Base-by-base conservation (phyloP, 2,113 vertebrate species). In the Neotoma lepida region DNA sequence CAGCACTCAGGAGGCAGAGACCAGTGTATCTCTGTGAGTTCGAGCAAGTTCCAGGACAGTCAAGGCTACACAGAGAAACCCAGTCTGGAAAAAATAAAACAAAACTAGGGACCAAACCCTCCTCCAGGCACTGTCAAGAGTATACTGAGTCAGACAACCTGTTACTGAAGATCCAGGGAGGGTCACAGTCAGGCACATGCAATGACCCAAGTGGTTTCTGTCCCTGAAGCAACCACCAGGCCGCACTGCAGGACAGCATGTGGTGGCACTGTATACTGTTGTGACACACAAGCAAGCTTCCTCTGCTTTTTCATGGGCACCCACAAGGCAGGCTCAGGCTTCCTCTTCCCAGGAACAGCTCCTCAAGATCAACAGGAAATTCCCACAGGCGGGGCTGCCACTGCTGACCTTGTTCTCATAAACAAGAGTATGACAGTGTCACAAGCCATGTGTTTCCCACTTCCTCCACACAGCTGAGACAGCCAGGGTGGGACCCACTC, bases 341-440 rank as follows among this genome's bases (percentile, higher is more conserved):
- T 92, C 76, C 78, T 30, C 64, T 58, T 44, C 51, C 5, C 4
- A 4, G 30, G 82, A 71, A n/a, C n/a, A 80, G 56, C 63, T 54
- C 61, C 39, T 85, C 93, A 93, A 91, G 86, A 0, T 35, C 64
- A 90, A 94, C 80, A 93, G 94, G 95, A 98, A 95, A 89, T 39
- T 81, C 73, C 95, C 49, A 4, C 1, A 41, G 76, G 89, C 35
- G 94, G 85, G 24, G 46, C 87, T 30, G 28, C 66, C 33, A 77
- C 41, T 41, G 46, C 76, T 17, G 66, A 92, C 28, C 73, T 82
- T 10, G 18, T 95, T 89, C 88, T 90, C 86, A 0, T 77, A 93
- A 96, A 93, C 2, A 64, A 63, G 76, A 85, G 68, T 24, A 33
- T 9, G 22, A 92, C 88, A 26, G 77, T 63, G 64, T 6, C 18